phyloP scores from a whole-genome alignment of 2,888 invertebrate species.

The Phortica magna region DNA sequence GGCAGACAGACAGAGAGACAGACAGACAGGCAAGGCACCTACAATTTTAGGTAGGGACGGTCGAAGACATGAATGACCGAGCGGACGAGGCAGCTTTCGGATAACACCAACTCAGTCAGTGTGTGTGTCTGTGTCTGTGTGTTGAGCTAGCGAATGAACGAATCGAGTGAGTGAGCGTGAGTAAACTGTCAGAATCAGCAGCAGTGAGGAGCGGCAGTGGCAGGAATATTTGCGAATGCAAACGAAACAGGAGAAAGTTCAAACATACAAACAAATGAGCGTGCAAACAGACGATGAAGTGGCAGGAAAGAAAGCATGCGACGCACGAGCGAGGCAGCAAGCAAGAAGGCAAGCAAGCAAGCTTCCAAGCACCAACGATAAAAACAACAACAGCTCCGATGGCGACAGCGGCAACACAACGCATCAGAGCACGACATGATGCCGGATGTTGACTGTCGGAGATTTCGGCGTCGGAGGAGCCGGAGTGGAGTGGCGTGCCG shows the following conservation, averaged over 20 bases:
- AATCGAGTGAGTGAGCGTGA: slow-evolving; percentile 33
- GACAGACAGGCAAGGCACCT: background rate
- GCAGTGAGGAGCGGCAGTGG: slow-evolving; percentile 46
- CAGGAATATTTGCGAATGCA: slow-evolving; percentile 75
- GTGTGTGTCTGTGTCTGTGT: background rate
- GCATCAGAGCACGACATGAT: slow-evolving; percentile 33
- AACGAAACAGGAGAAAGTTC: slow-evolving; percentile 77
- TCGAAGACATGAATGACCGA: background rate
- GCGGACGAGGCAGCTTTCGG: background rate
- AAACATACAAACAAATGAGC: slow-evolving; percentile 76
- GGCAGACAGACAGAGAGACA: background rate
- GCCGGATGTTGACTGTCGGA: slow-evolving; percentile 21
- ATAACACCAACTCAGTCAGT: background rate
- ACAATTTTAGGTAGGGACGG: background rate
- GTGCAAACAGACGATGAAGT: slow-evolving; percentile 65
- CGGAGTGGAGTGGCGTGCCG: background rate
- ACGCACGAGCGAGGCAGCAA: slow-evolving; percentile 47
- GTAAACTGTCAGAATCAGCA: slow-evolving; percentile 15
- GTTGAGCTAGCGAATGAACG: slow-evolving; percentile 15
- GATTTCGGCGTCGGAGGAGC: background rate
- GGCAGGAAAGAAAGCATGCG: slow-evolving; percentile 34
- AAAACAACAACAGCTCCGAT: slow-evolving; percentile 19
- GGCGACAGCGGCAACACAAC: slow-evolving; percentile 41
- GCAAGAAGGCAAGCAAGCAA: slow-evolving; percentile 26
- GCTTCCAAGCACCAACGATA: slow-evolving; percentile 26